phyloP scores from a whole-genome alignment of 2,113 vertebrate genomes.

The Cichladusa arquata region DNA sequence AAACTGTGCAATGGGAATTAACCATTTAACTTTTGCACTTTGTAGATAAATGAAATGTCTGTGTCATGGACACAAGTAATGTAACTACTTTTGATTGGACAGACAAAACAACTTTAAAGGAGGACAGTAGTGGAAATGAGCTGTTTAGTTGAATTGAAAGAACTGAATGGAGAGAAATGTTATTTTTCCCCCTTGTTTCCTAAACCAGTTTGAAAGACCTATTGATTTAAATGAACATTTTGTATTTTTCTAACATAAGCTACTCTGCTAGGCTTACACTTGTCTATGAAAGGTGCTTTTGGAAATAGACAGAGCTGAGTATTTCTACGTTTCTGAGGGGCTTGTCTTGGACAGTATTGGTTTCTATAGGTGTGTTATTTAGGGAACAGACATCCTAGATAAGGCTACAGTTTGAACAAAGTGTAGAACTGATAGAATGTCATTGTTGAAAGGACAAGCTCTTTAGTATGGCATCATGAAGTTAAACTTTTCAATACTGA shows the following conservation, averaged over 20 bases:
- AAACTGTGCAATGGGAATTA: not conserved
- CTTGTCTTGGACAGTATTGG: not conserved
- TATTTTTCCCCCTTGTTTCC: not conserved
- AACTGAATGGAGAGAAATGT: not conserved
- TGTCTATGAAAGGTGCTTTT: not conserved
- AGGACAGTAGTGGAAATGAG: not conserved
- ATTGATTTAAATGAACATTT: not conserved
- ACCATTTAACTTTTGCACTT: not conserved
- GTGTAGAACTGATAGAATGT: not conserved
- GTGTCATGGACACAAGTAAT: not conserved
- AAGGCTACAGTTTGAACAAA: not conserved
- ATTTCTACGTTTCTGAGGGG: not conserved
- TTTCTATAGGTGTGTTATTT: fast-evolving
- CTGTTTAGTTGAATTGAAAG: not conserved
- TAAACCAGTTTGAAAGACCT: not conserved
- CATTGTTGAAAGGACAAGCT: not conserved
- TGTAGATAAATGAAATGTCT: not conserved
- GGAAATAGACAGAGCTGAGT: not conserved
- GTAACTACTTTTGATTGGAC: not conserved
- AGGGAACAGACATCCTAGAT: not conserved
- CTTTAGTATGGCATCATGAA: not conserved
- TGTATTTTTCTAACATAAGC: not conserved
- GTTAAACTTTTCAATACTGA: not conserved
- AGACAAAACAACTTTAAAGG: not conserved
- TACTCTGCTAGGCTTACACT: not conserved